Evolutionary conservation across 1,140 invertebrate species (phyloP), one percentile per base, ranked within the genome.

Genomic region (Ridgeia piscesae): DNA sequence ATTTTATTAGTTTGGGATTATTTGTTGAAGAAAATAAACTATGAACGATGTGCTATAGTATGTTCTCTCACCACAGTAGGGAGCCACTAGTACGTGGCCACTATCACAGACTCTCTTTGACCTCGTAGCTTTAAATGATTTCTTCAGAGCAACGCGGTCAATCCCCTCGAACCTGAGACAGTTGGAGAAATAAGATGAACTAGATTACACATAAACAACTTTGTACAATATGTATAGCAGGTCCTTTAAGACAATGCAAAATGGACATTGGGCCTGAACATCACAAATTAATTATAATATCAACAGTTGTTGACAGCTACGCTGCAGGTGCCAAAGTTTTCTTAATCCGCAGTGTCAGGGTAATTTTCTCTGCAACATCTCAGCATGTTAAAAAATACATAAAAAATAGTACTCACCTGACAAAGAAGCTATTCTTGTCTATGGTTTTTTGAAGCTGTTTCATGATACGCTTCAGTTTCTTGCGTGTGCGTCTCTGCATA

Each of bases 61-160:
- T 33, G 34, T 33, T 33, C 34, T 34, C 94, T 92, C 93, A 95
- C 95, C 93, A 93, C 95, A 95, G 34, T 92, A 92, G 31, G 93
- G 91, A 9, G 94, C 93, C 11, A 94, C 93, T 34, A 94, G 93
- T 6, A 95, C 48, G 21, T 92, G 93, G 17, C 94, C 95, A 33
- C 92, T 89, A 8, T 91, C 34, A 93, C 95, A 95, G 89, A 89
- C 92, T 77, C 58, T 93, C 48, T 9, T 34, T 33, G 89, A 93
- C 94, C 91, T 95, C 92, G 35, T 92, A 0, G 94, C 92, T 92
- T 94, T 95, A 34, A 95, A 94, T 8, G 94, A 95, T 91, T 94
- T 94, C 92, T 94, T 94, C 33, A 94, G 91, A 11, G 94, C 94
- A 9, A 93, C 93, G 21, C 94, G 92, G 21, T 93, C 91, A 91